Base-by-base conservation (phyloP, 2,797 vertebrate genomes). In the Anguilla marmorata region DNA sequence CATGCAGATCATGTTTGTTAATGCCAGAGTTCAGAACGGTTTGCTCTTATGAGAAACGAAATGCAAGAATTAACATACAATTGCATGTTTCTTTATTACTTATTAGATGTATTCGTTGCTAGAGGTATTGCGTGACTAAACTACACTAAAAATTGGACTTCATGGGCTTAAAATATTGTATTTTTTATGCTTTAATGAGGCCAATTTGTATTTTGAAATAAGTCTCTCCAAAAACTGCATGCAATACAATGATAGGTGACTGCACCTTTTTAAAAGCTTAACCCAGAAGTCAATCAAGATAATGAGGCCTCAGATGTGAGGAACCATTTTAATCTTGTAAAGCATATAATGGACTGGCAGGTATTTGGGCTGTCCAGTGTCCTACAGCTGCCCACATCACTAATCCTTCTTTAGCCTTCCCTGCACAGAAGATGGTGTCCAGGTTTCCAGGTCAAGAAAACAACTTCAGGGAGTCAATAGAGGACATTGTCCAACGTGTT, bases 261-360 rank as follows among this genome's bases (percentile, higher is more conserved):
- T 27, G 27, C 12, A 27, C 21, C 79, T 85, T 66, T 84, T 82
- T 63, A 2, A 56, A 69, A 63, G 30, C 80, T 84, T 84, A 79
- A 88, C 52, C 86, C 79, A 84, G 76, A 72, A 54, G 86, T 87
- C 88, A 85, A 85, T 89, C 69, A 80, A 85, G 86, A 87, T 87
- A 87, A 87, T 63, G 27, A 45, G 52, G 58, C 72, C 52, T 69
- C 82, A 85, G 86, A 87, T 84, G 48, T 56, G 82, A 87, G 63
- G 60, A 86, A 86, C 16, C 87, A 8, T 72, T 85, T 52, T 88
- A 89, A 90, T 90, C 90, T 85, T 72, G 41, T 85, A 69, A 88
- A 80, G 48, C 76, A 82, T 85, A 45, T 88, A 85, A 88, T 87
- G 86, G 72, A 85, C 69, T 48, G 52, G 76, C 37, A 48, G 50